Base-by-base conservation (phyloP, 2,888 invertebrate species). In the Maniola hyperantus region DNA sequence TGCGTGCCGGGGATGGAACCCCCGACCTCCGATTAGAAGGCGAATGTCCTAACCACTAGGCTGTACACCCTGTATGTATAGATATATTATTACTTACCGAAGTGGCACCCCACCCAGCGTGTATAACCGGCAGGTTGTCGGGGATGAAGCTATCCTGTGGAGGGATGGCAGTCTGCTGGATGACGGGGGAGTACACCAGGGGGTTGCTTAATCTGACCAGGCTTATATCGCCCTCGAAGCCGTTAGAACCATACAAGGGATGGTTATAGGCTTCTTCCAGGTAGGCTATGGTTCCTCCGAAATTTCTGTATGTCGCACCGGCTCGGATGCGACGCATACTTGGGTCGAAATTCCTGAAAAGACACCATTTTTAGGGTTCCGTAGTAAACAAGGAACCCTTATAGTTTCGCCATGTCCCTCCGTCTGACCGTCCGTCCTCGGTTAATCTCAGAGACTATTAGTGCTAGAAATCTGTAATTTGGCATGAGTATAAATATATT, bases 291-390 rank as follows among this genome's bases (percentile, higher is more conserved):
- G 15, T 1, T 7, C 54, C 54, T 13, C 54, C 54, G 15, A 13
- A 8, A n/a, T 54, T 54, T n/a, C 54, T 34, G n/a, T 33, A n/a
- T 4, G 34, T 54, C 2, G 54, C 34, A n/a, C 54, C 54, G 6
- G 54, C 54, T 6, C 54, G 13, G 13, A 54, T 34, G n/a, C 54
- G 54, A n/a, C 54, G 54, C 1, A 15, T n/a, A 1, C 11, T 34
- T n/a, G 34, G 54, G 1, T 36, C 34, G 34, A n/a, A 34, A n/a
- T 7, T 8, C 6, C 54, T 39, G 42, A 11, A 26, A 61, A 78
- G 10, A 33, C 0, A 18, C n/a, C n/a, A 46, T 34, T 6, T 57
- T 11, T 13, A n/a, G n/a, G n/a, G n/a, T n/a, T n/a, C n/a, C n/a
- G n/a, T n/a, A n/a, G n/a, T n/a, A n/a, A n/a, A n/a, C n/a, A n/a